Percentiles rank a stretch among this genome's conserved stretches.
These are phyloP conservation scores for Phymatocera aterrima DNA, from an alignment of 2,888 invertebrate species.

Conservation along the genomic window DNA sequence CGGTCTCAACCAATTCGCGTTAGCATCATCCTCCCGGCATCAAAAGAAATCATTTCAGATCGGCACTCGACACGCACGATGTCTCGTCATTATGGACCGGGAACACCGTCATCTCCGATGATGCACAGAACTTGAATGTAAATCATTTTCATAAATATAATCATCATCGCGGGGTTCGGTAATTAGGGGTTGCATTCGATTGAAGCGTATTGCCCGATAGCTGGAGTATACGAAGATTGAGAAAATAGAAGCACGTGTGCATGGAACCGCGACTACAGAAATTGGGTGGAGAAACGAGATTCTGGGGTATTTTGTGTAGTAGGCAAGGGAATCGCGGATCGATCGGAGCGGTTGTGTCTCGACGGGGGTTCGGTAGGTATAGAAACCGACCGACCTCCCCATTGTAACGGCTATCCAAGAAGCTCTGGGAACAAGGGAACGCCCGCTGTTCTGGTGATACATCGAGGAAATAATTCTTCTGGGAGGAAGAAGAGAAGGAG, in stretches of 20 bases:
- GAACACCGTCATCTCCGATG: not conserved
- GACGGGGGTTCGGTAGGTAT: conserved; percentile 4
- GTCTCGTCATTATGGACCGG: not conserved
- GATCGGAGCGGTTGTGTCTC: conserved; percentile 27
- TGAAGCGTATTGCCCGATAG: not conserved
- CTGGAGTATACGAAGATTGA: no score
- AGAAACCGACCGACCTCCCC: not conserved
- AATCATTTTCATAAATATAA: not conserved
- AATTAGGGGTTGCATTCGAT: not conserved
- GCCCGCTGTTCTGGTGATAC: conserved; percentile 38
- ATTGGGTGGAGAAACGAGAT: not conserved
- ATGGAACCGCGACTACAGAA: not conserved
- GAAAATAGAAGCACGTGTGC: not conserved
- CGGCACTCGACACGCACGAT: conserved; percentile 27
- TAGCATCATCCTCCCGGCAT: not conserved
- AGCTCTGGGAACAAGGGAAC: conserved; percentile 38
- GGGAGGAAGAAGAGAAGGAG: conserved; percentile 30
- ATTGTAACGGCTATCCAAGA: conserved; percentile 34
- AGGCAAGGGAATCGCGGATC: conserved; percentile 33
- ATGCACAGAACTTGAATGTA: not conserved
- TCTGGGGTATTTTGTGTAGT: conserved; percentile 9
- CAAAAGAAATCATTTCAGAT: conserved; percentile 34
- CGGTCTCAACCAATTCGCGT: not conserved
- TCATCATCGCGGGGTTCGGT: not conserved
- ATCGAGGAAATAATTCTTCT: conserved; percentile 46